phyloP scores from a whole-genome alignment of 2,888 invertebrate genomes.

The Eristalis tenax region DNA sequence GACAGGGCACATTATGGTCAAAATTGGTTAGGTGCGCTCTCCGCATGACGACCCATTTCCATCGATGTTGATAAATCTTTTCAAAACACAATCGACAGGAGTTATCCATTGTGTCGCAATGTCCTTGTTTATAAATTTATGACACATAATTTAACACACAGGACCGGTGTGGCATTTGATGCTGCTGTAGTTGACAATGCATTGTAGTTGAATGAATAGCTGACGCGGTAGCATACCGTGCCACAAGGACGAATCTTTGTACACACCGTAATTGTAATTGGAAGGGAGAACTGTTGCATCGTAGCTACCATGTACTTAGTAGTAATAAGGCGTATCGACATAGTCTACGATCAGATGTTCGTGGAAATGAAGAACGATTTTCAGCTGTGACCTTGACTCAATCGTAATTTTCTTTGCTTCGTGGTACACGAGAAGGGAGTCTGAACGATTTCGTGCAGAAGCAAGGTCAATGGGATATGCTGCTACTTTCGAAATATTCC shows the following conservation, averaged over 20 bases:
- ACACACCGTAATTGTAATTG: constrained; percentile 21
- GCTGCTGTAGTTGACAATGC: constrained; percentile 33
- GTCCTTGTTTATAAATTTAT: constrained; percentile 69
- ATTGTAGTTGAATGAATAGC: constrained; percentile 16
- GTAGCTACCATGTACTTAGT: constrained; percentile 55
- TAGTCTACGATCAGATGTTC: constrained; percentile 18
- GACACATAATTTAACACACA: constrained; percentile 53
- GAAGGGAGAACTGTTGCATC: constrained; percentile 11
- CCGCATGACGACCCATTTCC: constrained; percentile 37
- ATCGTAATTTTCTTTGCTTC: neutral
- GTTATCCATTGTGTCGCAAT: constrained; percentile 53
- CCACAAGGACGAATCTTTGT: constrained; percentile 58
- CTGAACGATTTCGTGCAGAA: constrained; percentile 24
- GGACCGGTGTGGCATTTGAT: constrained; percentile 21
- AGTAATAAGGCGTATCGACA: constrained; percentile 64
- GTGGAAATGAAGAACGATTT: constrained; percentile 25
- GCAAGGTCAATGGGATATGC: constrained; percentile 51
- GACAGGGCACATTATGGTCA: constrained; percentile 33
- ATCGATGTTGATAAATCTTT: constrained; percentile 54
- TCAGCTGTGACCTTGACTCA: constrained; percentile 34
- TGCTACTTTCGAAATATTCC: constrained; percentile 48
- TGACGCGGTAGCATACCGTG: constrained; percentile 55
- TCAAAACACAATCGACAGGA: constrained; percentile 50
- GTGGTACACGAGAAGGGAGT: constrained; percentile 2
- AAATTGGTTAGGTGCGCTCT: constrained; percentile 65